Conservation (phyloP, 2,113 vertebrate species). For the Prunella fulvescens region DNA sequence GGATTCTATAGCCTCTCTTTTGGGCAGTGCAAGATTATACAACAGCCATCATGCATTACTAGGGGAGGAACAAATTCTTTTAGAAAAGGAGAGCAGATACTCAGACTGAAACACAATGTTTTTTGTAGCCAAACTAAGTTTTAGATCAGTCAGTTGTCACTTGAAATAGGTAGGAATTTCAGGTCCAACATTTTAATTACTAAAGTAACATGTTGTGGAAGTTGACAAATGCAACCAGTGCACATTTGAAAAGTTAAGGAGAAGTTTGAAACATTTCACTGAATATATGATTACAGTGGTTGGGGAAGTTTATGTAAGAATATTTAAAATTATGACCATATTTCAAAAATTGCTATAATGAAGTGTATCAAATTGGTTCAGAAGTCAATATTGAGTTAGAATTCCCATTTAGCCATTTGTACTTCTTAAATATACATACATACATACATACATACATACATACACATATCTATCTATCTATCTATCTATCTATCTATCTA, state of each 20-base stretch:
- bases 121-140: constrained; percentile 2
- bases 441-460: too few relatives aligned
- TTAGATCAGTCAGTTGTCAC: not conserved
- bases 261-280: constrained; percentile 18
- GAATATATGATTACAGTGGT: not conserved
- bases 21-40: not conserved
- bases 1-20: not conserved
- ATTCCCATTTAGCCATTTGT: constrained; percentile 1
- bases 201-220: not conserved
- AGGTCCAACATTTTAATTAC: not conserved
- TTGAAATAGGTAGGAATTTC: constrained; percentile 2
- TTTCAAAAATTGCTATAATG: constrained; percentile 34
- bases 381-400: constrained; percentile 6
- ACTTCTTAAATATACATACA: not conserved
- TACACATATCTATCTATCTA: too few relatives aligned
- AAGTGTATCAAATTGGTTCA: constrained; percentile 2
- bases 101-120: not conserved
- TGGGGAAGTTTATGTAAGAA: constrained; percentile 11
- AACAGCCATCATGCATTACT: constrained; percentile 9
- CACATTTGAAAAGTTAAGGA: not conserved
- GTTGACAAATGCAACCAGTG: not conserved
- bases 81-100: not conserved
- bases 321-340: constrained; percentile 11
- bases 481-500: too few relatives aligned
- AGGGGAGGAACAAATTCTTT: constrained; percentile 14